Conservation (phyloP, 2,113 vertebrate genomes). For the Sylvietta virens region DNA sequence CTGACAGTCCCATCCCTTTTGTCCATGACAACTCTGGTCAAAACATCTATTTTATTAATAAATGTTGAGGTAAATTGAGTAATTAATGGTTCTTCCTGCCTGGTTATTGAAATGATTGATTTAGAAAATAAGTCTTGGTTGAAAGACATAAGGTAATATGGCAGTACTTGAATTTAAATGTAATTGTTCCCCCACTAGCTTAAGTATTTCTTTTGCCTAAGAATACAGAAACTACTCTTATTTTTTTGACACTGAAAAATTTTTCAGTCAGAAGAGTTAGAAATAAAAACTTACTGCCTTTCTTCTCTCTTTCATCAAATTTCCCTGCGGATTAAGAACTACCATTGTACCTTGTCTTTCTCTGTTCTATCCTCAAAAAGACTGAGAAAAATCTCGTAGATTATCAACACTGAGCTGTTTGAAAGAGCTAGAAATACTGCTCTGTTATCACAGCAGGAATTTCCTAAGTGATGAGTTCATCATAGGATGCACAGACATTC, state of each 20-base stretch:
- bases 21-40: background rate
- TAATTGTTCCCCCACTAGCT: background rate
- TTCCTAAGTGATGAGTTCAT: slow-evolving; percentile 41
- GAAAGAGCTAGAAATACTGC: slow-evolving; percentile 28
- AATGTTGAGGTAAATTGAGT: slow-evolving; percentile 40
- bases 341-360: background rate
- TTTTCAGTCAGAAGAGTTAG: background rate
- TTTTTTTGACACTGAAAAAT: background rate
- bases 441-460: slow-evolving; percentile 55
- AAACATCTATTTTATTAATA: slow-evolving; percentile 17
- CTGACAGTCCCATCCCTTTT: background rate
- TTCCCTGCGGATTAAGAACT: background rate
- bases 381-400: slow-evolving; percentile 35
- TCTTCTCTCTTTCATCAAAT: background rate
- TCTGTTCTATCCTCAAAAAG: slow-evolving; percentile 14
- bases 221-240: background rate
- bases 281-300: background rate
- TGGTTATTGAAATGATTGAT: slow-evolving; percentile 28
- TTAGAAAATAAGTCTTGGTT: slow-evolving; percentile 22
- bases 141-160: background rate
- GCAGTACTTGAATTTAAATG: slow-evolving; percentile 9
- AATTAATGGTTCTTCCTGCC: background rate
- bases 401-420: background rate
- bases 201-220: background rate
- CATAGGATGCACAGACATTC: background rate